Conservation (phyloP, 2,113 vertebrate species). For the Sturnus vulgaris region DNA sequence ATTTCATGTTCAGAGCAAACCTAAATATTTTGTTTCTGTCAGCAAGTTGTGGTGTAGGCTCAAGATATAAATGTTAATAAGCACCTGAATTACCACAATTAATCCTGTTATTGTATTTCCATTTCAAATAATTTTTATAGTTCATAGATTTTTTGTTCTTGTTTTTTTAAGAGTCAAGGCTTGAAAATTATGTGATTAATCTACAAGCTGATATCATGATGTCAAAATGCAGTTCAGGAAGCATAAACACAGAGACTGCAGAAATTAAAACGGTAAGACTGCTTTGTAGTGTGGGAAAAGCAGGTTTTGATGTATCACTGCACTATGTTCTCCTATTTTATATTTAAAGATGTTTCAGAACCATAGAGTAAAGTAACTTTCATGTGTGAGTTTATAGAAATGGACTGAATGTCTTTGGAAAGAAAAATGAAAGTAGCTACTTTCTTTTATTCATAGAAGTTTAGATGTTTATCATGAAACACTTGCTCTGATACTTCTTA, state of each 20-base stretch:
- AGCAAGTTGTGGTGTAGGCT: background rate
- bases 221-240: conserved; percentile 80
- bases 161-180: conserved; percentile 64
- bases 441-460: background rate
- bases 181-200: conserved; percentile 72
- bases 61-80: background rate
- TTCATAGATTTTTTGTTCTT: conserved; percentile 17
- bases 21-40: background rate
- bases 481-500: background rate
- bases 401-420: background rate
- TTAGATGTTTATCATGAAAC: background rate
- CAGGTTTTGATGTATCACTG: background rate
- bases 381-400: background rate
- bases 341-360: background rate
- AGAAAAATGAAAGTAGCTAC: background rate
- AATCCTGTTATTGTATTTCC: background rate
- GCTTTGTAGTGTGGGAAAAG: background rate
- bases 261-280: conserved; percentile 82
- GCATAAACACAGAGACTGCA: conserved; percentile 65
- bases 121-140: background rate
- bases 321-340: background rate
- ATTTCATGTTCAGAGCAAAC: background rate
- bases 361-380: background rate
- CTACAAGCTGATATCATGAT: conserved; percentile 78
- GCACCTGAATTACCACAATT: background rate